Evolutionary conservation across 2,888 invertebrate genomes (phyloP), one percentile per base, ranked within the genome.

Genomic region (Nomada ruficornis): DNA sequence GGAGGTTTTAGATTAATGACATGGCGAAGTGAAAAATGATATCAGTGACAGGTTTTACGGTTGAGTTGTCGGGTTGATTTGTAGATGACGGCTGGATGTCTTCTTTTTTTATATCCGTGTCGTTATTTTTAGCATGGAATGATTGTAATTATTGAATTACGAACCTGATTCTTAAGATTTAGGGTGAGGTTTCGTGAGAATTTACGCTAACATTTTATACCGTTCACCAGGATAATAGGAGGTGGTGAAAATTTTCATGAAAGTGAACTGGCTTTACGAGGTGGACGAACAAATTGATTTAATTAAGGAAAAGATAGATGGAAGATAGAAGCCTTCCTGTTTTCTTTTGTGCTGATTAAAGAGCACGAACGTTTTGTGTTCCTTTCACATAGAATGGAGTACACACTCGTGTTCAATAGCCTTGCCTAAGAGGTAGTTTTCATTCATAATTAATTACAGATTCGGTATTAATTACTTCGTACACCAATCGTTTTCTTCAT

Each of bases 291-390:
- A 23, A 44, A 62, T 62, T 29, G 44, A 7, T 20, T 20, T 63
- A 63, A 63, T 63, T 63, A 44, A 63, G 20, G 23, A 20, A 63
- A 10, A 63, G 9, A 9, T 4, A 20, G 42, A 42, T 63, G 9
- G 15, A 54, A n/a, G 20, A 55, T 23, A 15, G 47, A 13, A 42
- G n/a, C 23, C 20, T 54, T 52, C n/a, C 11, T 36, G 36, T 55
- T 15, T 20, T 23, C 15, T 68, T 36, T 42, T 20, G 29, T 64
- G 29, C 64, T 50, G 47, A 42, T 62, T 42, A 26, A 60, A 67
- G 59, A 74, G 50, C 36, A 52, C 59, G 50, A 36, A 50, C 36
- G 36, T 60, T 47, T 54, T 68, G 11, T 36, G 9, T 26, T 20
- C 2, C 42, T 26, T 3, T 42, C 42, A 26, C 42, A 26, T 15